These are phyloP conservation scores for Euplexia lucipara DNA, from an alignment of 2,888 invertebrate species.

Conservation along the genomic window DNA sequence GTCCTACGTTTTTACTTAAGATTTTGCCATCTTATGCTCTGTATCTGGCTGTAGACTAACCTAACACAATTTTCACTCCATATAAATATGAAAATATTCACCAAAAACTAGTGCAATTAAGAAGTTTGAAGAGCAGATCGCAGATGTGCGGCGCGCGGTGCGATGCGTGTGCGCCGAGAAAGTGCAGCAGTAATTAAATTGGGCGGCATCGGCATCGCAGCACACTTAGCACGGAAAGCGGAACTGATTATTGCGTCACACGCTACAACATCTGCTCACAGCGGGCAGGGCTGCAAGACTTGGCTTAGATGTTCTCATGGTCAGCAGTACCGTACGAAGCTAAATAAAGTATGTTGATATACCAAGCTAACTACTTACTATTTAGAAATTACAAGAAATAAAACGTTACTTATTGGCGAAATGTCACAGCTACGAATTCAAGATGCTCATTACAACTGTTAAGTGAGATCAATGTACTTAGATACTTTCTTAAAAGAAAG, in stretches of 20 bases:
- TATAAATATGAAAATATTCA: neutral
- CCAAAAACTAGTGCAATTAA: neutral
- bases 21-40: too few relatives aligned
- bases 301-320: neutral
- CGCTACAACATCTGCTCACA: constrained; percentile 62
- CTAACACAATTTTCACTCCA: neutral
- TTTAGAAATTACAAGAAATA: too few relatives aligned
- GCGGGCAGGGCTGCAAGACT: constrained; percentile 22
- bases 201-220: constrained; percentile 58
- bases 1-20: too few relatives aligned
- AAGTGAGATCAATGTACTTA: too few relatives aligned
- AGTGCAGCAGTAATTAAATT: constrained; percentile 78
- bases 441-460: too few relatives aligned
- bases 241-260: constrained; percentile 79
- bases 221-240: constrained; percentile 79
- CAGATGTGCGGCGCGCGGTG: constrained; percentile 37
- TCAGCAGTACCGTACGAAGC: neutral
- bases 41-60: too few relatives aligned
- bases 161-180: constrained; percentile 74
- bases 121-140: neutral
- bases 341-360: too few relatives aligned
- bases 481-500: too few relatives aligned
- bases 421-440: too few relatives aligned
- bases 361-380: too few relatives aligned
- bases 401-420: too few relatives aligned